Conservation (phyloP, 2,113 vertebrate genomes). For the Equus przewalskii region DNA sequence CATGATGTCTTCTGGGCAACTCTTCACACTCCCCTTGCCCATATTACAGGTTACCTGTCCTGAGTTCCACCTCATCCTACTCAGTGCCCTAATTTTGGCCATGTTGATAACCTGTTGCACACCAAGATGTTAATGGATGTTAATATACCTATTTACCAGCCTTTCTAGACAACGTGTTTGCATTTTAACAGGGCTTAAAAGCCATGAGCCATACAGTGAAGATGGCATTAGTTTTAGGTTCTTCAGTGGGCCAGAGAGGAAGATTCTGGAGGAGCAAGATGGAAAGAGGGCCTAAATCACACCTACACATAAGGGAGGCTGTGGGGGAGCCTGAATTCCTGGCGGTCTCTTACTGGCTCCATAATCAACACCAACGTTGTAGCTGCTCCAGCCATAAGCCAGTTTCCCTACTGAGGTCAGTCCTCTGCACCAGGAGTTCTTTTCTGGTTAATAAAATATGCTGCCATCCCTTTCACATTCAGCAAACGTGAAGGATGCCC, state of each 20-base stretch:
- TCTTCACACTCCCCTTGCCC: not conserved
- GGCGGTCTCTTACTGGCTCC: not conserved
- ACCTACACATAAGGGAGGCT: too few relatives aligned
- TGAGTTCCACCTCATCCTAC: not conserved
- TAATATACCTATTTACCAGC: not conserved
- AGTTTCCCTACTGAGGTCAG: not conserved
- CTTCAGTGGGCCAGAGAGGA: not conserved
- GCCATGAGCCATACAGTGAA: not conserved
- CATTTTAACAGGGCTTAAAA: constrained; percentile 15
- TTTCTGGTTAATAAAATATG: not conserved
- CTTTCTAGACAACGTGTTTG: not conserved
- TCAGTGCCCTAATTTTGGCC: not conserved
- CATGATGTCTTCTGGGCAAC: not conserved
- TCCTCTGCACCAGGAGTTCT: not conserved
- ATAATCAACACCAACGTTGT: not conserved
- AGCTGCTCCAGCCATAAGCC: not conserved
- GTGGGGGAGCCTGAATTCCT: not conserved
- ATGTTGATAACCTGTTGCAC: not conserved
- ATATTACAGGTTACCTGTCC: not conserved
- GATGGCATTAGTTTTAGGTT: constrained; percentile 40
- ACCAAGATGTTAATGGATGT: not conserved
- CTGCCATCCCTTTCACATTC: constrained; percentile 50
- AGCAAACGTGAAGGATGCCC: constrained; percentile 66
- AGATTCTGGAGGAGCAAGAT: not conserved
- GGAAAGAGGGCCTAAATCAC: not conserved